Evolutionary conservation across 2,888 invertebrate species (phyloP).

Genomic region (Cheilosia grossa): DNA sequence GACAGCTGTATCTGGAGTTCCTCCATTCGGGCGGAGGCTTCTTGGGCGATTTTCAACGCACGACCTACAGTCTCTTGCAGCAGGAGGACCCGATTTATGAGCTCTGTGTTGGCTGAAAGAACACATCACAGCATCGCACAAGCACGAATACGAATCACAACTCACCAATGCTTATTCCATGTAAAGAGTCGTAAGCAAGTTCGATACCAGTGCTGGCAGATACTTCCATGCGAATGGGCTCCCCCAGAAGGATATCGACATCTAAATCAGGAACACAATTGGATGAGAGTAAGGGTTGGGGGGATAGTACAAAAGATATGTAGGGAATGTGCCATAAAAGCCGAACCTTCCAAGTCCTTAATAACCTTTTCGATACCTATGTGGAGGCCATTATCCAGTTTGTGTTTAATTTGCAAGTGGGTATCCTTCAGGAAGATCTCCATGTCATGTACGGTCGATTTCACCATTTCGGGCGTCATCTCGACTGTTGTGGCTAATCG

Average conservation of each 20-base stretch:
- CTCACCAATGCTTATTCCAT: constrained; percentile 89
- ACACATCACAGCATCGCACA: constrained; percentile 4
- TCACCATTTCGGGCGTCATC: constrained; percentile 84
- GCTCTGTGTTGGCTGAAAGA: constrained; percentile 81
- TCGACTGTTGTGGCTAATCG: constrained; percentile 85
- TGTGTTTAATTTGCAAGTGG: constrained; percentile 86
- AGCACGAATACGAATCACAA: constrained; percentile 18
- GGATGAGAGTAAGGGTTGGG: background rate
- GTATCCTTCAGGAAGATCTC: constrained; percentile 86
- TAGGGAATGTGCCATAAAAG: constrained; percentile 66
- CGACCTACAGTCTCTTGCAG: constrained; percentile 82
- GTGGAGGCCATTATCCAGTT: constrained; percentile 85
- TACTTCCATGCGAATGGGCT: constrained; percentile 90
- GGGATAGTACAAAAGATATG: background rate
- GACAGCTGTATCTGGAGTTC: constrained; percentile 83
- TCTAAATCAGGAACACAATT: constrained; percentile 82
- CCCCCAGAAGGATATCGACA: constrained; percentile 89
- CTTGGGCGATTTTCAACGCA: constrained; percentile 82
- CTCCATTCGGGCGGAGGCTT: constrained; percentile 83
- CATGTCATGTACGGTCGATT: constrained; percentile 86
- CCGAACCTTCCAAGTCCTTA: constrained; percentile 87
- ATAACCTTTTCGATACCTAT: constrained; percentile 86
- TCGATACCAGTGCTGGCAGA: constrained; percentile 90
- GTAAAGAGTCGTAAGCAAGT: constrained; percentile 88
- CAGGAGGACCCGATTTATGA: constrained; percentile 82